Evolutionary conservation across 1,140 invertebrate genomes (phyloP).

Genomic region (Apis laboriosa): DNA sequence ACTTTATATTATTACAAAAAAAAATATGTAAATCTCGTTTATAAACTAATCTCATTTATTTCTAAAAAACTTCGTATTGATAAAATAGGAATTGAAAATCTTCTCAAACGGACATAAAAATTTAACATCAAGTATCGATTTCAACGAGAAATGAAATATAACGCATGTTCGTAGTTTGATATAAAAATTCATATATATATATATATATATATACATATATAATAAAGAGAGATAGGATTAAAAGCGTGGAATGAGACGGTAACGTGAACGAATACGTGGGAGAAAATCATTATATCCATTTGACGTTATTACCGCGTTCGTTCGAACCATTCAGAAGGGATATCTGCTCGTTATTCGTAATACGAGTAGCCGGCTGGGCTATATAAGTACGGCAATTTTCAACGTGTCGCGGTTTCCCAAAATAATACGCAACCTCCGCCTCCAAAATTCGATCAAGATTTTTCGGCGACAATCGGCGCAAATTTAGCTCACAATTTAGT

Average conservation of each 20-base stretch:
- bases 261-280: constrained; percentile 8
- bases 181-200: background rate
- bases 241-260: constrained; percentile 29
- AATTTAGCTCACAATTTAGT: constrained; percentile 43
- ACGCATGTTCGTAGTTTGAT: background rate
- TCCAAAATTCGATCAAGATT: constrained; percentile 31
- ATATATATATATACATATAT: no score
- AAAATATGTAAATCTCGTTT: no score
- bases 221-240: background rate
- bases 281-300: constrained; percentile 39
- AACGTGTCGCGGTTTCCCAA: constrained; percentile 18
- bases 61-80: no score
- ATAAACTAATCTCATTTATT: no score
- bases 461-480: constrained; percentile 31
- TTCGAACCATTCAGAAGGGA: constrained; percentile 17
- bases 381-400: constrained; percentile 32
- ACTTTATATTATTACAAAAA: no score
- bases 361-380: background rate
- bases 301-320: constrained; percentile 44
- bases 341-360: constrained; percentile 33
- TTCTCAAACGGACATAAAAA: background rate
- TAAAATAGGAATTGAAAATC: no score
- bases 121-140: background rate
- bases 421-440: constrained; percentile 3
- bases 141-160: background rate